These are phyloP conservation scores for Dryocosmus kuriphilus DNA, from an alignment of 2,888 invertebrate species.

Conservation along the genomic window DNA sequence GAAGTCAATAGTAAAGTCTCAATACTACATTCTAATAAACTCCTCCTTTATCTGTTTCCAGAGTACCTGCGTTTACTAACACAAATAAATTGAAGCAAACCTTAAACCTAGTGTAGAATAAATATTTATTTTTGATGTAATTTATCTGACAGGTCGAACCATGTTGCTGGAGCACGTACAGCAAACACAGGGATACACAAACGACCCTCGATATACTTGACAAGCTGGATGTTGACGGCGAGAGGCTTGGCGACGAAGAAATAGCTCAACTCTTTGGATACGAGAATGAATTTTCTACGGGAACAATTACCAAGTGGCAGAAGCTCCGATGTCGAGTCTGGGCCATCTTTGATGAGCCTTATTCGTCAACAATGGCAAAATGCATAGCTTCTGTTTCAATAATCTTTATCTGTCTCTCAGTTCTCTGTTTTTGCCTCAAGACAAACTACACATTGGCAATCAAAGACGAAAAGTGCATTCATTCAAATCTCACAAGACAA, in stretches of 20 bases:
- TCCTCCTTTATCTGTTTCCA: neutral
- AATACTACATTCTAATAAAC: neutral
- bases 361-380: slow-evolving; percentile 95
- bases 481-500: neutral
- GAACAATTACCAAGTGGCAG: slow-evolving; percentile 92
- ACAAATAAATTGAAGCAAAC: neutral
- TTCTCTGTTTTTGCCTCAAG: slow-evolving; percentile 97
- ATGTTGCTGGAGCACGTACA: slow-evolving; percentile 99
- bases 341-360: slow-evolving; percentile 98
- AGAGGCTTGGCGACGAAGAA: slow-evolving; percentile 94
- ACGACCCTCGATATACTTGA: slow-evolving; percentile 97
- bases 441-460: slow-evolving; percentile 77
- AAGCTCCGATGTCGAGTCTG: slow-evolving; percentile 93
- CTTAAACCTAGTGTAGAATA: neutral
- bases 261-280: slow-evolving; percentile 95
- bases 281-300: slow-evolving; percentile 90
- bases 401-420: slow-evolving; percentile 97
- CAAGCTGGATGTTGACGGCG: slow-evolving; percentile 95
- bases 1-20: neutral
- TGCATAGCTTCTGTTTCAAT: slow-evolving; percentile 94
- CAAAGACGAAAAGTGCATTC: slow-evolving; percentile 39
- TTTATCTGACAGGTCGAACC: slow-evolving; percentile 87
- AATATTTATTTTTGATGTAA: slow-evolving; percentile 45
- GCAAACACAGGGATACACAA: slow-evolving; percentile 92
- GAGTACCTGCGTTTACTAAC: neutral